Evolutionary conservation across 1,140 invertebrate species (phyloP).

Genomic region (Colletes gigas): DNA sequence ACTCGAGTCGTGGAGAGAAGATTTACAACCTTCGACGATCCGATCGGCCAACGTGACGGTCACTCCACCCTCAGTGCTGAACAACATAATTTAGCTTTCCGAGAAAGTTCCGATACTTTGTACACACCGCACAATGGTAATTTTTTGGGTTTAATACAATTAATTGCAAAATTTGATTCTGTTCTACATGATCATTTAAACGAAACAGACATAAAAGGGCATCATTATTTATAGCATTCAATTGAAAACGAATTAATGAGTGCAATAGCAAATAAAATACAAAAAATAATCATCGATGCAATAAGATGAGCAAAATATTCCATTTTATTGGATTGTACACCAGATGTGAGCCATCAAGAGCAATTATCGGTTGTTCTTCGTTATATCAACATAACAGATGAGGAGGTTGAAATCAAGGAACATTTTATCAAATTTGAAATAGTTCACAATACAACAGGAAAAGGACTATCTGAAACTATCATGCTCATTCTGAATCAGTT

Average conservation of each 20-base stretch:
- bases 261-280: slow-evolving; percentile 31
- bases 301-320: slow-evolving; percentile 32
- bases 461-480: slow-evolving; percentile 52
- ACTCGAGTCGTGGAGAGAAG: no score
- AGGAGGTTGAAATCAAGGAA: slow-evolving; percentile 39
- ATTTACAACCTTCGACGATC: no score
- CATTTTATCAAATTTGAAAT: slow-evolving; percentile 54
- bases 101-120: slow-evolving; percentile 41
- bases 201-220: slow-evolving; percentile 36
- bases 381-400: slow-evolving; percentile 48
- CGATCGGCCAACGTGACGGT: no score
- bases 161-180: slow-evolving; percentile 56
- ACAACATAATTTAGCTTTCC: slow-evolving; percentile 57
- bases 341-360: slow-evolving; percentile 46
- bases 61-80: no score
- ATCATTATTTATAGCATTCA: slow-evolving; percentile 43
- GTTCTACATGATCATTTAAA: slow-evolving; percentile 53
- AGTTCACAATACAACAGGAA: slow-evolving; percentile 36
- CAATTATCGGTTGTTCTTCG: slow-evolving; percentile 53
- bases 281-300: slow-evolving; percentile 22
- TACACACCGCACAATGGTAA: slow-evolving; percentile 55
- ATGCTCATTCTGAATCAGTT: slow-evolving; percentile 39
- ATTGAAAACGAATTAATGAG: slow-evolving; percentile 54
- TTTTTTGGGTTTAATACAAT: slow-evolving; percentile 55
- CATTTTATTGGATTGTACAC: slow-evolving; percentile 47